A percentile compares a stretch with the other conserved stretches of the same genome.
Evolutionary conservation across 2,113 vertebrate species (phyloP).

Genomic region (Leptosomus discolor): DNA sequence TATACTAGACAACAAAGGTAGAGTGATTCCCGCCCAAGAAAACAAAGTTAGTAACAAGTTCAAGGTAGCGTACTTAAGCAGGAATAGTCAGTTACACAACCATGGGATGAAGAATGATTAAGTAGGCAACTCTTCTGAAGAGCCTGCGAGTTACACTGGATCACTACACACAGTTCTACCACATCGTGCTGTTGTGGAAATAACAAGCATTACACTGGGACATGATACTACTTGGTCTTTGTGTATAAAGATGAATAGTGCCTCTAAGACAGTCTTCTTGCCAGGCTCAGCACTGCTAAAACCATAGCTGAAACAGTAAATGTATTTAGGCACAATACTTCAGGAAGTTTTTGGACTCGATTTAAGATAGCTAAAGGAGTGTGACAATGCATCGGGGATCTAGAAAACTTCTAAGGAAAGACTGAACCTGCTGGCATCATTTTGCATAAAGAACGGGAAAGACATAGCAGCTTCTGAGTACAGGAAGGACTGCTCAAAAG

Average conservation of each 20-base stretch:
- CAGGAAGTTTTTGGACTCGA: neutral
- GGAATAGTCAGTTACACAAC: slow-evolving; percentile 14
- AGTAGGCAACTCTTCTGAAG: neutral
- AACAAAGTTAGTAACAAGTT: neutral
- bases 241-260: neutral
- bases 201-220: neutral
- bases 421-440: neutral
- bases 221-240: neutral
- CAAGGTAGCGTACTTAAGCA: neutral
- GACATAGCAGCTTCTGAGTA: neutral
- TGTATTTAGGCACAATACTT: neutral
- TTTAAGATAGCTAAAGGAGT: neutral
- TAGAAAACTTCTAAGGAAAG: neutral
- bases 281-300: neutral
- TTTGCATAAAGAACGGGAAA: neutral
- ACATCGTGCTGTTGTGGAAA: accelerated
- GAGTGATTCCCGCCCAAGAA: neutral
- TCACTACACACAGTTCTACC: neutral
- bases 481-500: neutral
- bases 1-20: neutral
- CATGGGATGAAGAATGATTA: neutral
- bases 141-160: neutral
- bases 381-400: neutral
- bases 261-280: neutral
- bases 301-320: neutral